These are phyloP conservation scores for Pantelozetes paolii DNA, from an alignment of 2,888 invertebrate genomes.

Conservation along the genomic window DNA sequence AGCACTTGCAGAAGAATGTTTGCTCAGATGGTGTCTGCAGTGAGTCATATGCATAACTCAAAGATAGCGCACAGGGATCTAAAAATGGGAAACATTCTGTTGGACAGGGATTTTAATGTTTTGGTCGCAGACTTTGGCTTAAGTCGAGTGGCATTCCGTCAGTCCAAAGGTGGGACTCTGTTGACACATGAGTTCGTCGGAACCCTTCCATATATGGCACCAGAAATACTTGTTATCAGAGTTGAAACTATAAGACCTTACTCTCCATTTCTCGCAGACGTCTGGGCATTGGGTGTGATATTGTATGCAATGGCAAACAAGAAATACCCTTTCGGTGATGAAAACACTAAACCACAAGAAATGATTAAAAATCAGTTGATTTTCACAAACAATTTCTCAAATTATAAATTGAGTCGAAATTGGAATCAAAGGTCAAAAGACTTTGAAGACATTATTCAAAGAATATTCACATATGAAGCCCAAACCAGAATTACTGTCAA, in stretches of 20 bases:
- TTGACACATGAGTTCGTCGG: slow-evolving; percentile 17
- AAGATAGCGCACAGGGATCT: slow-evolving; percentile 39
- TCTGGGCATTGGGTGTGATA: slow-evolving; percentile 42
- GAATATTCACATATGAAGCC: background rate
- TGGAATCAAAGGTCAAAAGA: background rate
- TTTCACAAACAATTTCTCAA: background rate
- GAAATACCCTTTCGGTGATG: slow-evolving; percentile 35
- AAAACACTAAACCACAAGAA: background rate
- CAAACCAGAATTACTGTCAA: background rate
- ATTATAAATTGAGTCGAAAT: background rate
- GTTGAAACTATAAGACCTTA: background rate
- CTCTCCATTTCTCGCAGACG: slow-evolving; percentile 36
- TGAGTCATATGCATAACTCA: slow-evolving; percentile 25
- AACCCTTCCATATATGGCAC: slow-evolving; percentile 42
- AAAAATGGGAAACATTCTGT: slow-evolving; percentile 35
- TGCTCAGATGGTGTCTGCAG: slow-evolving; percentile 30
- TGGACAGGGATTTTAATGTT: slow-evolving; percentile 26
- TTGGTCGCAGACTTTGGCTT: slow-evolving; percentile 42
- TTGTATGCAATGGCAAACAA: slow-evolving; percentile 40
- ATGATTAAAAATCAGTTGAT: background rate
- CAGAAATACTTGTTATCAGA: slow-evolving; percentile 34
- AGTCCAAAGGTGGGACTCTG: background rate
- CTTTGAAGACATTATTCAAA: background rate
- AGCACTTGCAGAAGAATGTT: background rate
- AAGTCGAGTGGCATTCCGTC: slow-evolving; percentile 9